Conservation (phyloP, 2,888 invertebrate species). For the Hyalella azteca region DNA sequence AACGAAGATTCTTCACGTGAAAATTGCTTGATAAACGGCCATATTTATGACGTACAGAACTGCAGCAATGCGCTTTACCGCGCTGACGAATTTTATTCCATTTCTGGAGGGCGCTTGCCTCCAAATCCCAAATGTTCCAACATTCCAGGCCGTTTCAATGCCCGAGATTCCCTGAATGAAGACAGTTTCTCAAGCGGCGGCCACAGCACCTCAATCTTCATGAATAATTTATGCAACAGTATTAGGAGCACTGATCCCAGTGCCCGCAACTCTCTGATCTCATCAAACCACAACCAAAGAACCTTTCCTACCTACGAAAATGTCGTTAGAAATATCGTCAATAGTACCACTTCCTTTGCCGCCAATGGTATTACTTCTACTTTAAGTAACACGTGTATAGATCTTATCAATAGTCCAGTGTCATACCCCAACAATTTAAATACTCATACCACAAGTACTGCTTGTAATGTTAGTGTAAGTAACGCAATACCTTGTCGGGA, state of each 20-base stretch:
- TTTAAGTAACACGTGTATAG: too few relatives aligned
- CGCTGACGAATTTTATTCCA: too few relatives aligned
- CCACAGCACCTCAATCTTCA: constrained; percentile 6
- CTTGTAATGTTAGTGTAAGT: not conserved
- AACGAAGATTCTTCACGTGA: not conserved
- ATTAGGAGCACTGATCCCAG: not conserved
- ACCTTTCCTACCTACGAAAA: not conserved
- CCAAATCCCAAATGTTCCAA: not conserved
- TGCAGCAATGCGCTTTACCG: too few relatives aligned
- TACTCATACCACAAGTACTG: not conserved
- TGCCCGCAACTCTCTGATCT: not conserved
- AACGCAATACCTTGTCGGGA: not conserved
- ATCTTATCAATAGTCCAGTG: too few relatives aligned
- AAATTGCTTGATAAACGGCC: not conserved
- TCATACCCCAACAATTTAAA: not conserved
- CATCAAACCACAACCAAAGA: constrained; percentile 12
- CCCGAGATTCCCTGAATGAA: not conserved
- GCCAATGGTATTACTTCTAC: not conserved
- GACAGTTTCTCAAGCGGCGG: constrained; percentile 15
- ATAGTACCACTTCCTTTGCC: not conserved
- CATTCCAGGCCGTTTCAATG: not conserved
- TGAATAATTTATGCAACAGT: constrained; percentile 28
- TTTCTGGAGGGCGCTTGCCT: too few relatives aligned
- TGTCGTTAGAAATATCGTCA: not conserved
- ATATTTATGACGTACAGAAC: not conserved